Percentiles rank a stretch among this genome's conserved stretches.
phyloP scores from a whole-genome alignment of 2,888 invertebrate genomes.

The Mantis religiosa region DNA sequence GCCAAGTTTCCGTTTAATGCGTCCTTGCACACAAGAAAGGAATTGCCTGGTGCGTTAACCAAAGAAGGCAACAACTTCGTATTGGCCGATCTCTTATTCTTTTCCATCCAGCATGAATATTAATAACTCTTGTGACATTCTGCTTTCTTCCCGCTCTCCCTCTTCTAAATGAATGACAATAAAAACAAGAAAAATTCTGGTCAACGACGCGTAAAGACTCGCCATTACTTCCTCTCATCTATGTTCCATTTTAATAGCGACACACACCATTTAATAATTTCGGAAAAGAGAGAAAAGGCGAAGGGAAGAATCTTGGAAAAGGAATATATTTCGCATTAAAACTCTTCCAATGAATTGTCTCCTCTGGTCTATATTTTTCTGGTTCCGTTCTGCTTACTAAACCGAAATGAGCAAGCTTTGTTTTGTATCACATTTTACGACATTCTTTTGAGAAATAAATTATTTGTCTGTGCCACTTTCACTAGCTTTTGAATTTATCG shows the following conservation, averaged over 20 bases:
- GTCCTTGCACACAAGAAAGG: neutral
- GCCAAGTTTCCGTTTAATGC: neutral
- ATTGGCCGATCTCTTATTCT: neutral
- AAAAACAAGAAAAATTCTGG: neutral
- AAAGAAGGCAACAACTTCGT: neutral
- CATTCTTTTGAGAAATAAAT: neutral
- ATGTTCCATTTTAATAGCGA: slow-evolving; percentile 20
- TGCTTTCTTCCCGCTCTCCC: neutral
- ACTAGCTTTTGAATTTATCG: neutral
- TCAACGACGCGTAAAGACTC: neutral
- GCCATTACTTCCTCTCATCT: neutral
- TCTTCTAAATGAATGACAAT: neutral
- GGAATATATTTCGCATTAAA: neutral
- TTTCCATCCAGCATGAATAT: neutral
- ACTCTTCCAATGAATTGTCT: neutral
- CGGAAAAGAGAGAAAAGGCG: neutral
- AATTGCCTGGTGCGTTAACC: neutral
- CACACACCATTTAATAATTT: slow-evolving; percentile 18
- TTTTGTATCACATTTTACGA: neutral
- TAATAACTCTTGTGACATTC: neutral
- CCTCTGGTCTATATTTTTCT: neutral
- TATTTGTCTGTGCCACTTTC: neutral
- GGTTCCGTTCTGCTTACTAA: neutral
- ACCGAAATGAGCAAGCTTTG: neutral
- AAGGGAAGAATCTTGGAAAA: neutral